A percentile compares a stretch with the other conserved stretches of the same genome.
phyloP scores from a whole-genome alignment of 2,888 invertebrate species.

The Arrhopalites spinosus region DNA sequence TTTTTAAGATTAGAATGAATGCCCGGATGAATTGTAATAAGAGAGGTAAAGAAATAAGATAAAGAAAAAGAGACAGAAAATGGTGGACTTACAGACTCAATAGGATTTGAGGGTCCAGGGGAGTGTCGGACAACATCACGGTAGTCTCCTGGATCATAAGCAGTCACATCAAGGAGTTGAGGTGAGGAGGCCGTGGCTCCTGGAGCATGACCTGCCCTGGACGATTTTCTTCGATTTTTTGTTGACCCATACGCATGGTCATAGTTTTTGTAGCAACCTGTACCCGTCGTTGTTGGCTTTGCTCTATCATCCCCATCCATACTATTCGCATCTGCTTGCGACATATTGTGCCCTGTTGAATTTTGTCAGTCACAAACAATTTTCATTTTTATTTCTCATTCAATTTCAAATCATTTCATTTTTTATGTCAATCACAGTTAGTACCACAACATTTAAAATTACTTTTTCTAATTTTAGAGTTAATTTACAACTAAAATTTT shows the following conservation, averaged over 20 bases:
- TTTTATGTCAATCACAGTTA: too few species aligned
- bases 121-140: constrained; percentile 43
- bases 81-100: constrained; percentile 33
- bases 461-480: too few species aligned
- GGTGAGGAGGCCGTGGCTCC: constrained; percentile 37
- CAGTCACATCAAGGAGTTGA: constrained; percentile 47
- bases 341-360: constrained; percentile 83
- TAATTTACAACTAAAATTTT: too few species aligned
- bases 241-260: constrained; percentile 57
- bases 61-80: not conserved
- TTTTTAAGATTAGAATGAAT: too few species aligned
- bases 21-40: not conserved
- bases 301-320: constrained; percentile 68
- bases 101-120: constrained; percentile 45
- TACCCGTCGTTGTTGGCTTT: constrained; percentile 72
- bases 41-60: too few species aligned
- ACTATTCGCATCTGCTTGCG: constrained; percentile 85
- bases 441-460: too few species aligned
- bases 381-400: not conserved
- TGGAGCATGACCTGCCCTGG: constrained; percentile 23
- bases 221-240: constrained; percentile 37
- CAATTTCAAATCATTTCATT: not conserved
- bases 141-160: constrained; percentile 44
- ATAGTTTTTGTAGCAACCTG: constrained; percentile 60
- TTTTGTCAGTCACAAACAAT: not conserved